These are phyloP conservation scores for Calidris pygmaea DNA, from an alignment of 2,113 vertebrate genomes.

Conservation along the genomic window DNA sequence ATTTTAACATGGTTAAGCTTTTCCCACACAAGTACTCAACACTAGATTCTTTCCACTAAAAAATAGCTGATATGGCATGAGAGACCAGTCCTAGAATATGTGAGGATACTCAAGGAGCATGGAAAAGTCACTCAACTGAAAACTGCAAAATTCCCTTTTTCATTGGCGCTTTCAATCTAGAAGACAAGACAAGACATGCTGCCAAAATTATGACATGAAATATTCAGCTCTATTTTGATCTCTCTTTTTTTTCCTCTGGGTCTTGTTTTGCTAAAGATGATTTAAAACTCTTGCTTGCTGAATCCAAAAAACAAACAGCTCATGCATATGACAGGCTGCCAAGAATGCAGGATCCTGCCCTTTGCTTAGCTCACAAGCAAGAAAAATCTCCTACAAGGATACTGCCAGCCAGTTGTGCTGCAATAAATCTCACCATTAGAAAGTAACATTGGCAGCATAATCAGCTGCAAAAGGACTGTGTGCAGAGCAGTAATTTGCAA, in stretches of 20 bases:
- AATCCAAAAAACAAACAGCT: constrained; percentile 63
- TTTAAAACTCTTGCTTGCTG: constrained; percentile 56
- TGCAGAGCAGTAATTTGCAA: constrained; percentile 35
- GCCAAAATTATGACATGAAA: constrained; percentile 55
- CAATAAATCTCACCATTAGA: constrained; percentile 1
- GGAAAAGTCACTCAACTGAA: constrained; percentile 8
- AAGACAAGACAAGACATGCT: constrained; percentile 19
- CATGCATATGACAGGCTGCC: constrained; percentile 36
- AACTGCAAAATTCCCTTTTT: constrained; percentile 15
- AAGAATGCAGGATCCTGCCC: constrained; percentile 61
- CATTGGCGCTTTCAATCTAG: neutral
- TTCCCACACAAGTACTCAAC: constrained; percentile 1
- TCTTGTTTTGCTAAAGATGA: constrained; percentile 58
- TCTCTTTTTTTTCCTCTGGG: constrained; percentile 23
- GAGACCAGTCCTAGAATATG: neutral
- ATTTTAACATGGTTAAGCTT: neutral
- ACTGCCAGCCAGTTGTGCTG: constrained; percentile 20
- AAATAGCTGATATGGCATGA: neutral
- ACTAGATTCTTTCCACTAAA: neutral
- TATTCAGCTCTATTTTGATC: constrained; percentile 57
- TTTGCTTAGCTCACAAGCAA: constrained; percentile 37
- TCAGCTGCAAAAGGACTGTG: constrained; percentile 27
- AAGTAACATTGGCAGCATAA: constrained; percentile 37
- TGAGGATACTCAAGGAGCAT: neutral
- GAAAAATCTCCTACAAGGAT: constrained; percentile 32